A percentile compares a stretch with the other conserved stretches of the same genome.
These are phyloP conservation scores for Drosophila funebris DNA, from an alignment of 1,140 invertebrate species.

Conservation along the genomic window DNA sequence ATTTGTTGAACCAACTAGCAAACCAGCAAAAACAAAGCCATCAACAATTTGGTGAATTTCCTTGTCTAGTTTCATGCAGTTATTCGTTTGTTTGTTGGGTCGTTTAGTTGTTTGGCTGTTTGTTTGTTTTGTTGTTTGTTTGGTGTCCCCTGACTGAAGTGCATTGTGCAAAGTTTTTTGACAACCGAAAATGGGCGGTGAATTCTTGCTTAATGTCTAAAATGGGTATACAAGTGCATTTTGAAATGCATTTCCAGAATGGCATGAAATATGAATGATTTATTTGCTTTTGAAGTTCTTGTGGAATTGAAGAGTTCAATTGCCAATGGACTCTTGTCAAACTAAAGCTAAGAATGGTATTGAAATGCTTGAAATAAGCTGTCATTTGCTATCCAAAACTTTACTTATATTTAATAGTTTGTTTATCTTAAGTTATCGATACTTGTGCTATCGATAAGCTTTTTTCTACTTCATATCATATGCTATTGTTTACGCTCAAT, in stretches of 20 bases:
- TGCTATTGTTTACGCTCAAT: neutral
- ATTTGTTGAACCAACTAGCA: slow-evolving; percentile 27
- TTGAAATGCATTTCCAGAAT: slow-evolving; percentile 16
- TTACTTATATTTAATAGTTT: no score
- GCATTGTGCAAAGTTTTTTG: slow-evolving; percentile 43
- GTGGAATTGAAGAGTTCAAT: neutral
- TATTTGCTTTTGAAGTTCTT: neutral
- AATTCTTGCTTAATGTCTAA: slow-evolving; percentile 23
- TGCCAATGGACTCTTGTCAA: neutral
- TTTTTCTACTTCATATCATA: no score
- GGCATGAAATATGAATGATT: slow-evolving; percentile 22
- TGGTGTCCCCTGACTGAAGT: slow-evolving; percentile 10
- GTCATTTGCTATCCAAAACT: no score
- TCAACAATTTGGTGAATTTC: slow-evolving; percentile 41
- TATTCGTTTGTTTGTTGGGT: neutral
- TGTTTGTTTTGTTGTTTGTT: neutral
- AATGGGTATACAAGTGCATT: slow-evolving; percentile 33
- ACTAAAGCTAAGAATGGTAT: neutral
- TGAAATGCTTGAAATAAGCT: no score
- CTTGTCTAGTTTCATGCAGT: slow-evolving; percentile 13
- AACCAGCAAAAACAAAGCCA: slow-evolving; percentile 33
- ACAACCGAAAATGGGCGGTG: slow-evolving; percentile 32
- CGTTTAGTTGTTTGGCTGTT: neutral
- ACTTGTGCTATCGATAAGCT: no score
- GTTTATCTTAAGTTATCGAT: no score